phyloP scores from a whole-genome alignment of 2,797 vertebrate species.

The Acanthurus leucopareius region DNA sequence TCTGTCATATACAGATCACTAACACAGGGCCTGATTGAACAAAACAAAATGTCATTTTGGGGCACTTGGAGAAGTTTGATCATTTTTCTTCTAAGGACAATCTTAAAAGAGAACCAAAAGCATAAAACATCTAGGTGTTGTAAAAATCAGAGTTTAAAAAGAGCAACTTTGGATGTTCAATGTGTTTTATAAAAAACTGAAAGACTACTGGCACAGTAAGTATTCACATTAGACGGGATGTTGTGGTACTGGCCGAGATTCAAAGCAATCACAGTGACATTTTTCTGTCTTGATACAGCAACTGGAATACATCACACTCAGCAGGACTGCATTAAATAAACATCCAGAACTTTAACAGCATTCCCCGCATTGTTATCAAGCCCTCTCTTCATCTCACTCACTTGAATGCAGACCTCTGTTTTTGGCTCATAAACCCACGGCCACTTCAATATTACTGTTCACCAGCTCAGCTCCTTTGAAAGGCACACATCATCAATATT shows the following conservation, averaged over 20 bases:
- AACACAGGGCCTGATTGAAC: too few relatives aligned
- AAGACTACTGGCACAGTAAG: not conserved
- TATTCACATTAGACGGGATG: not conserved
- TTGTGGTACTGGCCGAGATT: not conserved
- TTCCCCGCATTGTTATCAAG: constrained; percentile 21
- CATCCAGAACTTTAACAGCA: constrained; percentile 26
- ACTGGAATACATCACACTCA: not conserved
- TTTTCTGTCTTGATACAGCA: not conserved
- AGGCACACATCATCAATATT: constrained; percentile 70
- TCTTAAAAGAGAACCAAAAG: too few relatives aligned
- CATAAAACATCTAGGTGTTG: too few relatives aligned
- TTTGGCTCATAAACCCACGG: constrained; percentile 53
- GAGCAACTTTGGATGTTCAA: not conserved
- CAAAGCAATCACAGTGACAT: not conserved
- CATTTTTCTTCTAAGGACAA: too few relatives aligned
- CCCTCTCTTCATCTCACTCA: constrained; percentile 26
- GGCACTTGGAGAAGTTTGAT: too few relatives aligned
- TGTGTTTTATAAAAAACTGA: not conserved
- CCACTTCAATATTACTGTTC: constrained; percentile 49
- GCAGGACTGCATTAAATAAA: constrained; percentile 19
- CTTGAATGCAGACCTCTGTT: constrained; percentile 39
- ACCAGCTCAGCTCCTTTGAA: constrained; percentile 62
- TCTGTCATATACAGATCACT: too few relatives aligned
- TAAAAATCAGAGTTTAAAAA: too few relatives aligned
- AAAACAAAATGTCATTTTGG: too few relatives aligned